A percentile compares a stretch with the other conserved stretches of the same genome.
phyloP scores from a whole-genome alignment of 2,888 invertebrate genomes.

The Carcina quercana region DNA sequence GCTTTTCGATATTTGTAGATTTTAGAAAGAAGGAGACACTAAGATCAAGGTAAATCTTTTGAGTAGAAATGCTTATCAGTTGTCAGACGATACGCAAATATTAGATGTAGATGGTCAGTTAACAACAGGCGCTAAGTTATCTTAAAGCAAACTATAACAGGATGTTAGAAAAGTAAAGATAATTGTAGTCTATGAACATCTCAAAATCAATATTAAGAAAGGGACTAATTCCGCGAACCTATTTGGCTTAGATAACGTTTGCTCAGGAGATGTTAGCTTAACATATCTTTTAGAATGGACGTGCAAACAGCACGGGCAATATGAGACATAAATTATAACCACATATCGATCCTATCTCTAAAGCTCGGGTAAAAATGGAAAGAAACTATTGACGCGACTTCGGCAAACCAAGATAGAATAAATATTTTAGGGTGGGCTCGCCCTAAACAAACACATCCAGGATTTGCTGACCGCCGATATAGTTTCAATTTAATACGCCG shows the following conservation, averaged over 20 bases:
- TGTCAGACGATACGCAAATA: too few relatives aligned
- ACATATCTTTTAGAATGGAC: conserved; percentile 50
- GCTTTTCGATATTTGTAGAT: too few relatives aligned
- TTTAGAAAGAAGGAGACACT: too few relatives aligned
- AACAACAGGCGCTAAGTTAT: conserved; percentile 9
- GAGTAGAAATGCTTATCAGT: too few relatives aligned
- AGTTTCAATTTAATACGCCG: conserved; percentile 72
- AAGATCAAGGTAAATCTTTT: too few relatives aligned
- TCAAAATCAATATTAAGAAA: conserved; percentile 53
- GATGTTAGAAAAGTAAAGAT: conserved; percentile 30
- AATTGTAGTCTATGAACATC: conserved; percentile 28
- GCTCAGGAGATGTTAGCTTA: conserved; percentile 58
- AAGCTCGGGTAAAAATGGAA: conserved; percentile 59
- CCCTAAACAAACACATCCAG: conserved; percentile 70
- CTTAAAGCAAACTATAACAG: conserved; percentile 30
- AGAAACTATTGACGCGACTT: conserved; percentile 70
- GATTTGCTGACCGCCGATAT: conserved; percentile 74
- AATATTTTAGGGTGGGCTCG: conserved; percentile 73
- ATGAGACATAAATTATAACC: conserved; percentile 59
- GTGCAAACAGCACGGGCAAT: conserved; percentile 51
- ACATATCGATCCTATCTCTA: conserved; percentile 62
- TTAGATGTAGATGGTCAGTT: too few relatives aligned
- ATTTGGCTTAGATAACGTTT: conserved; percentile 63
- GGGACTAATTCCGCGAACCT: conserved; percentile 60
- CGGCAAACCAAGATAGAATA: conserved; percentile 73